Evolutionary conservation across 2,888 invertebrate genomes (phyloP), one percentile per base, ranked within the genome.

Genomic region (Galeruca laticollis): DNA sequence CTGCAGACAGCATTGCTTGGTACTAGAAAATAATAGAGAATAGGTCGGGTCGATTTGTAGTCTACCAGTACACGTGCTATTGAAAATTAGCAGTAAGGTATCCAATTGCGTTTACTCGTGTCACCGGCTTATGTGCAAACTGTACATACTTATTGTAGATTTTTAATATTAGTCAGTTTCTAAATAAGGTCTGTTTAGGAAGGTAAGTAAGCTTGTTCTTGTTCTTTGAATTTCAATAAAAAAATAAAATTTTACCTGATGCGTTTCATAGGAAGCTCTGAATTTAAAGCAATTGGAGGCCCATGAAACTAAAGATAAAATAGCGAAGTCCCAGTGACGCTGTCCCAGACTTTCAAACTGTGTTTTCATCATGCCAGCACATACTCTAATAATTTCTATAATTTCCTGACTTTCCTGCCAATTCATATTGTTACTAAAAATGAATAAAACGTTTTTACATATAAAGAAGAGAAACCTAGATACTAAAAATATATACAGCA

Each of bases 321-420:
- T 87, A 75, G 90, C 86, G 81, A 92, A 91, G 86, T 95, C 95
- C 94, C 95, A 94, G 77, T 90, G 88, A 73, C 87, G 83, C 37
- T 86, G 75, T 5, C 85, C 83, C 72, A 83, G 66, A 69, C 70
- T 70, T 31, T 78, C 67, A 47, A 83, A 75, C 47, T 82, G 79
- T 40, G 75, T 60, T 60, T 78, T 72, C 20, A 88, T 82, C 56
- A 86, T 76, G 18, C 76, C 73, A 13, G 82, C 75, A 73, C 86
- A 82, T 51, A 87, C 81, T 69, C 84, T 81, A 68, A 86, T 81
- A 11, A 86, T 81, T 76, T 87, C 86, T 13, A 85, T 79, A 68
- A 86, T 84, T 68, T 84, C 80, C 66, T 85, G 79, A 9, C 83
- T 76, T 26, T 82, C 75, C 43, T 80, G 73, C 85, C 85, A 86